Conservation (phyloP, 2,113 vertebrate genomes). For the Caloenas nicobarica region DNA sequence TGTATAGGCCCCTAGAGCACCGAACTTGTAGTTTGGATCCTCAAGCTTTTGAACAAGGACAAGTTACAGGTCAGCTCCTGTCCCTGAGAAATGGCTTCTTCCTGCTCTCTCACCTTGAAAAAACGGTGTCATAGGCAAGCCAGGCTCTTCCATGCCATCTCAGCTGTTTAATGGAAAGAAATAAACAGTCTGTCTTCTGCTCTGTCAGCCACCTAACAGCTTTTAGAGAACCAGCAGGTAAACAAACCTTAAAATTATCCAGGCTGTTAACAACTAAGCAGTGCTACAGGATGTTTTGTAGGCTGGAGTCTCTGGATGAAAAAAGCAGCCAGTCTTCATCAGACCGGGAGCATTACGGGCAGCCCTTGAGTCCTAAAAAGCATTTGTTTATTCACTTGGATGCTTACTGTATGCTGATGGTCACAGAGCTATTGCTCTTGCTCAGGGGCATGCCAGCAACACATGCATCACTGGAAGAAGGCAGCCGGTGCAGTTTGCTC, state of each 20-base stretch:
- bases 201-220: background rate
- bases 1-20: background rate
- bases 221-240: background rate
- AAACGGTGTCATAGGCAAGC: background rate
- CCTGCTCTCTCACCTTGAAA: background rate
- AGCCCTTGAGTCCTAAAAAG: background rate
- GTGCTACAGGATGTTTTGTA: background rate
- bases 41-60: background rate
- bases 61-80: background rate
- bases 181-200: background rate
- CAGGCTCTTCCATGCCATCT: background rate
- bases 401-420: background rate
- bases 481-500: background rate
- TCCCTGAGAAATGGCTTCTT: background rate
- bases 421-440: background rate
- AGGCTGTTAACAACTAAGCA: background rate
- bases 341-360: background rate
- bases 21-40: background rate
- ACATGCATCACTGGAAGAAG: background rate
- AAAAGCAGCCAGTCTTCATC: background rate
- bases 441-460: background rate
- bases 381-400: background rate
- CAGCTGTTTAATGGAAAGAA: background rate
- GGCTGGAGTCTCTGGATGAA: background rate
- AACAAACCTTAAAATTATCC: background rate